Evolutionary conservation across 2,797 vertebrate genomes (phyloP).

Genomic region (Cynopterus sphinx): DNA sequence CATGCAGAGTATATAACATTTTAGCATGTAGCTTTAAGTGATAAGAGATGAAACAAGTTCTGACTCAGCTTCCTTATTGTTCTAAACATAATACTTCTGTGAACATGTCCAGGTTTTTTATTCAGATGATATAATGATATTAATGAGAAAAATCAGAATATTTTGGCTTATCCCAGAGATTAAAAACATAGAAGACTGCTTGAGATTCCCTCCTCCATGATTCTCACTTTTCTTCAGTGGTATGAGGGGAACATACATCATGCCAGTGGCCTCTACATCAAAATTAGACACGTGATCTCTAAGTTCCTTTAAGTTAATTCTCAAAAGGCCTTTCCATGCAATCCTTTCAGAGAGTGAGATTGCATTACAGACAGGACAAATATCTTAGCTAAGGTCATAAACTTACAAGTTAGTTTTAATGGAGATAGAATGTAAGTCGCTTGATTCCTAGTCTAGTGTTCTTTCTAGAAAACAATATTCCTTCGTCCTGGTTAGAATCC

Average conservation of each 20-base stretch:
- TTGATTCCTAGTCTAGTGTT: neutral
- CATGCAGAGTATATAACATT: neutral
- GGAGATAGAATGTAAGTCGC: neutral
- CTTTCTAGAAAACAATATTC: constrained; percentile 10
- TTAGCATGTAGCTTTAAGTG: neutral
- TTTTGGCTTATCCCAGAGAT: neutral
- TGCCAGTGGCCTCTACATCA: neutral
- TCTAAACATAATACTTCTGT: neutral
- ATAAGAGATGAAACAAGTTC: neutral
- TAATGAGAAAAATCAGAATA: constrained; percentile 13
- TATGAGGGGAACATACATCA: neutral
- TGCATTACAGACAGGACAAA: neutral
- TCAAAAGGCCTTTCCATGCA: neutral
- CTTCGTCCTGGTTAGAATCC: neutral
- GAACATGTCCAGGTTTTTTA: neutral
- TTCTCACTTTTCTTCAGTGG: constrained; percentile 20
- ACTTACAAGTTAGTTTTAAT: constrained; percentile 6
- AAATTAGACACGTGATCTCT: neutral
- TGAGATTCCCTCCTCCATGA: neutral
- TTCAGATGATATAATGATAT: neutral
- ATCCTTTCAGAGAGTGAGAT: neutral
- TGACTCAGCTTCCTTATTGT: neutral
- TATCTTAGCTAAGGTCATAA: neutral
- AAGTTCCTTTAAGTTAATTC: neutral
- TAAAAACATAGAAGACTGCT: neutral